Conservation (phyloP, 2,888 invertebrate genomes). For the Eucriotettix oculatus region DNA sequence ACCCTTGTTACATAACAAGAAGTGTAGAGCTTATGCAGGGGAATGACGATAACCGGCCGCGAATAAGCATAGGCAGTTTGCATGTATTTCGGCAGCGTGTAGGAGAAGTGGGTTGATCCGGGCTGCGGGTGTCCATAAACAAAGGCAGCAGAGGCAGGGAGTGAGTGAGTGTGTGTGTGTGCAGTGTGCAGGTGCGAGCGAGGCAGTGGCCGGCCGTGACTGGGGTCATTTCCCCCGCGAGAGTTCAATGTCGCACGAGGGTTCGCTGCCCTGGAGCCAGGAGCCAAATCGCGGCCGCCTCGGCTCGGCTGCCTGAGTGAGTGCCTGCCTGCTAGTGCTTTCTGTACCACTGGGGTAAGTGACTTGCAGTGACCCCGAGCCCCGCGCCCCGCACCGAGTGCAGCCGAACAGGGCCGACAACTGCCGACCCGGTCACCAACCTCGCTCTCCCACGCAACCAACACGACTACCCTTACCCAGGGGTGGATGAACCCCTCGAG, state of each 20-base stretch:
- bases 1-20: too few species aligned
- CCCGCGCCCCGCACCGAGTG: constrained; percentile 7
- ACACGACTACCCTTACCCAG: too few species aligned
- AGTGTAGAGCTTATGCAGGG: too few species aligned
- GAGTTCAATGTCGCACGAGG: not conserved
- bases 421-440: not conserved
- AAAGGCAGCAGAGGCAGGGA: not conserved
- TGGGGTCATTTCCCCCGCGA: not conserved
- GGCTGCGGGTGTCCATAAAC: too few species aligned
- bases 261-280: not conserved
- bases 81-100: too few species aligned
- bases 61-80: too few species aligned
- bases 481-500: not conserved
- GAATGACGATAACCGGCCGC: too few species aligned
- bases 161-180: not conserved
- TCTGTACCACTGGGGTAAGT: constrained; percentile 35
- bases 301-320: not conserved
- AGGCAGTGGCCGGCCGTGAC: not conserved
- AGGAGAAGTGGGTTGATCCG: too few species aligned
- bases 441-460: not conserved
- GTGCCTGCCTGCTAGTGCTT: constrained; percentile 7
- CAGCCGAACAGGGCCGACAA: constrained; percentile 7
- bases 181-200: not conserved
- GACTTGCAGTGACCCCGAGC: constrained; percentile 43
- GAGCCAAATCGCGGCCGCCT: not conserved